These are phyloP conservation scores for Phaethon lepturus DNA, from an alignment of 2,113 vertebrate species.

Conservation along the genomic window DNA sequence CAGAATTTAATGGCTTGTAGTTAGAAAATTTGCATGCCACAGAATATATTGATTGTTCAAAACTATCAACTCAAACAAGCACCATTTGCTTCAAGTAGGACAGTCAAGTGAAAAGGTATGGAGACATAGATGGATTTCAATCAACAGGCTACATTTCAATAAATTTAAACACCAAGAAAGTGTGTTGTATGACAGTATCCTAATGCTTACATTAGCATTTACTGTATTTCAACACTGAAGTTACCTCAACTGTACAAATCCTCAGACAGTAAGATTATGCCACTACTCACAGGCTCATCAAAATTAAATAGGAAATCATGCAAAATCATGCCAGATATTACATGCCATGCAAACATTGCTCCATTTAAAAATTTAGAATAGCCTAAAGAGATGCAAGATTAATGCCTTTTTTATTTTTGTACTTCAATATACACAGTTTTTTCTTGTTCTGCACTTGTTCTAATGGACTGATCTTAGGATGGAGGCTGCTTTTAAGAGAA, in stretches of 20 bases:
- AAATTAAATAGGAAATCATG: neutral
- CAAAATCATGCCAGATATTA: conserved; percentile 23
- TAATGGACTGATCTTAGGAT: neutral
- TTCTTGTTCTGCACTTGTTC: neutral
- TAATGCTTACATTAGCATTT: neutral
- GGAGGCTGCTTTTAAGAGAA: neutral
- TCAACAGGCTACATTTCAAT: neutral
- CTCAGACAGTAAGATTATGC: neutral
- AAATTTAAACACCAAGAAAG: neutral
- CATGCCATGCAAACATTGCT: conserved; percentile 16
- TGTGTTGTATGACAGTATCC: neutral
- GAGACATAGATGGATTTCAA: neutral
- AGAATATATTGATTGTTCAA: neutral
- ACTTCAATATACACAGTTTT: neutral
- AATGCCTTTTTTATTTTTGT: neutral
- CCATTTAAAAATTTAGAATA: neutral
- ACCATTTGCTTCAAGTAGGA: neutral
- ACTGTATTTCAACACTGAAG: neutral
- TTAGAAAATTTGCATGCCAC: neutral
- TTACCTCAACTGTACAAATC: neutral
- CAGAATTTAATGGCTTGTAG: neutral
- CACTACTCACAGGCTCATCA: neutral
- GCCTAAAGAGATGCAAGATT: neutral
- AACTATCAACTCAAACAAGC: neutral
- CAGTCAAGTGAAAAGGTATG: neutral